phyloP scores from a whole-genome alignment of 53 echinoderm and acorn worm species.

The Paracentrotus lividus region DNA sequence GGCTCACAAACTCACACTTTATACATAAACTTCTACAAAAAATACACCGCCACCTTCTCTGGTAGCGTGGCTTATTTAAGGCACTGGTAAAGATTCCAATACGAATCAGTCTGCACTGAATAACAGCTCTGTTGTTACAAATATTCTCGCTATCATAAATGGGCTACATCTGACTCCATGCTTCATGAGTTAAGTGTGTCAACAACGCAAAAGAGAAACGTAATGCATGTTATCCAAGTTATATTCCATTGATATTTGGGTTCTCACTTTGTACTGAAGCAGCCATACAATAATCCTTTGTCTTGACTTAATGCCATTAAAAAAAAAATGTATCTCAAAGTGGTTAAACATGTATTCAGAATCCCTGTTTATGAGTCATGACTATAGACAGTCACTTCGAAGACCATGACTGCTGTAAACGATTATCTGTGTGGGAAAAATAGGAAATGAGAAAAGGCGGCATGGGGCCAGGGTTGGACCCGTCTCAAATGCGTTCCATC shows the following conservation, averaged over 20 bases:
- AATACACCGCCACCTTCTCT: slow-evolving; percentile 32
- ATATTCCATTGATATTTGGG: slow-evolving; percentile 39
- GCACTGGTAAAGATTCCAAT: slow-evolving; percentile 31
- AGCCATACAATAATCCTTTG: slow-evolving; percentile 7
- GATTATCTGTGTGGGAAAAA: background rate
- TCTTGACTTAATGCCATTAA: background rate
- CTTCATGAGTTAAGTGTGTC: slow-evolving; percentile 29
- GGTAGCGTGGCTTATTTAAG: slow-evolving; percentile 15
- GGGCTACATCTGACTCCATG: slow-evolving; percentile 61
- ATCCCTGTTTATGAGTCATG: background rate
- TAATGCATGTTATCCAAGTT: slow-evolving; percentile 12
- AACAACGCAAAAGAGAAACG: background rate
- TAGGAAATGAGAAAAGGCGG: background rate
- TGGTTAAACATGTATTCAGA: background rate
- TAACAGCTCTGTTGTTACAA: slow-evolving; percentile 35
- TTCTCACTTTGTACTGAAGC: background rate
- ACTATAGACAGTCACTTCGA: background rate
- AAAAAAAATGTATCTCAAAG: background rate
- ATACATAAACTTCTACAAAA: slow-evolving; percentile 42
- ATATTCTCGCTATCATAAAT: slow-evolving; percentile 55
- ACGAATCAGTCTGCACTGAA: background rate
- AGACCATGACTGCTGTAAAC: background rate
- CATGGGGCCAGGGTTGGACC: background rate
- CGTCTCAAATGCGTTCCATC: background rate
- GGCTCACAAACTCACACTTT: slow-evolving; percentile 5